Conservation (phyloP, 2,888 invertebrate genomes). For the Lepidocyrtoides sp. region DNA sequence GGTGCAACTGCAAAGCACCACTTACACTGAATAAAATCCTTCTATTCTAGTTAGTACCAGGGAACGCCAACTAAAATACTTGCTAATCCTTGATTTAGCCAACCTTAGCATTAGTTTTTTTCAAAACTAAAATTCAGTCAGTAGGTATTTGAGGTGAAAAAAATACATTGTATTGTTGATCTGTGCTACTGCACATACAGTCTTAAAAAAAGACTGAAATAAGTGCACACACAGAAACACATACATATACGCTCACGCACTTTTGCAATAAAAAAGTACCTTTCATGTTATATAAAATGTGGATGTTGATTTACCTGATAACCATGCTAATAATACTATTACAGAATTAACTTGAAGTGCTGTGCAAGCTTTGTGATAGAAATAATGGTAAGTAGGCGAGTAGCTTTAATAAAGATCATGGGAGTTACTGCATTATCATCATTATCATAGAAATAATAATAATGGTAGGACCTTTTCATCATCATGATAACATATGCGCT, state of each 20-base stretch:
- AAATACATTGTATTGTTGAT: conserved; percentile 38
- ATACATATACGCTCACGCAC: conserved; percentile 8
- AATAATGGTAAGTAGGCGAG: too few relatives aligned
- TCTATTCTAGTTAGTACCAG: conserved; percentile 5
- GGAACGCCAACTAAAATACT: conserved; percentile 39
- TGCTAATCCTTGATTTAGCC: conserved; percentile 66
- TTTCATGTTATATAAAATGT: conserved; percentile 48
- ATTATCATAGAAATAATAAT: neutral
- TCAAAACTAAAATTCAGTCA: conserved; percentile 65
- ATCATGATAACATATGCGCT: neutral
- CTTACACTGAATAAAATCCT: conserved; percentile 57
- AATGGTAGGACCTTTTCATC: neutral
- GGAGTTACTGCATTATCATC: too few relatives aligned
- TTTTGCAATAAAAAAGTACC: conserved; percentile 39
- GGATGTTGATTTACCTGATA: conserved; percentile 40
- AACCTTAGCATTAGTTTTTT: conserved; percentile 72
- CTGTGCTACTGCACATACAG: conserved; percentile 42
- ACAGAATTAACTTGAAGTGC: neutral
- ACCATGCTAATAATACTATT: neutral
- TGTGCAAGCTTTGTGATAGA: neutral
- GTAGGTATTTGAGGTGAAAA: conserved; percentile 70
- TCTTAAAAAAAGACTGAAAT: conserved; percentile 24
- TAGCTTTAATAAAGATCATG: too few relatives aligned
- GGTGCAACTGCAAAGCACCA: conserved; percentile 49
- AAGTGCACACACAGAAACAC: conserved; percentile 4